Base-by-base conservation (phyloP, 2,113 vertebrate genomes). In the Etheostoma spectabile region DNA sequence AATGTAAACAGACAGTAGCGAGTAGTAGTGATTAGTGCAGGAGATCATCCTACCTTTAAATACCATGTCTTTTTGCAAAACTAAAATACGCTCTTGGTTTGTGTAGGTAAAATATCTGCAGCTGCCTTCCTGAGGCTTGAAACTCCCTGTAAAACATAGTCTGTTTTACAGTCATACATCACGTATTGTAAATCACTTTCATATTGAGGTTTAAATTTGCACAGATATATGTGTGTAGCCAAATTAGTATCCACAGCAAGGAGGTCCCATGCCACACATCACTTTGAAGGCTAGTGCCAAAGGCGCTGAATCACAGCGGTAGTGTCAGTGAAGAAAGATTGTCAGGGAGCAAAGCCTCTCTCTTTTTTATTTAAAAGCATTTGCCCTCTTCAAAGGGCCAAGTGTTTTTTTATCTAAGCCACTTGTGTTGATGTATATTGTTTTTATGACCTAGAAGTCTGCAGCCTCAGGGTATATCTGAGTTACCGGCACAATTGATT, bases 381-480 rank as follows among this genome's bases (percentile, higher is more conserved):
- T 90, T 89, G 79, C 80, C 78, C 80, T 87, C 72, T 70, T 77
- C 66, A 83, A 53, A 83, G 73, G 60, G 68, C 75, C 24, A 63
- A 78, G 64, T 75, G 64, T 76, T 77, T 52, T 80, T 2, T 57
- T 48, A 13, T 80, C 83, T 48, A 60, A 79, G 30, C 68, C 79
- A 72, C 75, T 83, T 86, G 65, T 72, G 75, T 69, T 84, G 75
- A 79, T 86, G 66, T 77, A 65, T 51, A 85, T 86, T 90, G 83
- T 89, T 85, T 89, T 84, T 75, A 53, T 89, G 84, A 88, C 87
- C 85, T 80, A 88, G 48, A 89, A 89, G 62, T 83, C 74, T 83
- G 72, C 45, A 60, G 59, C 86, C 87, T 74, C 30, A 0, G 82
- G 85, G 62, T 57, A 24, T 48, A 79, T 80, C 60, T 80, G 21